These are phyloP conservation scores for Drosophila robusta DNA, from an alignment of 2,888 invertebrate species.

Conservation along the genomic window DNA sequence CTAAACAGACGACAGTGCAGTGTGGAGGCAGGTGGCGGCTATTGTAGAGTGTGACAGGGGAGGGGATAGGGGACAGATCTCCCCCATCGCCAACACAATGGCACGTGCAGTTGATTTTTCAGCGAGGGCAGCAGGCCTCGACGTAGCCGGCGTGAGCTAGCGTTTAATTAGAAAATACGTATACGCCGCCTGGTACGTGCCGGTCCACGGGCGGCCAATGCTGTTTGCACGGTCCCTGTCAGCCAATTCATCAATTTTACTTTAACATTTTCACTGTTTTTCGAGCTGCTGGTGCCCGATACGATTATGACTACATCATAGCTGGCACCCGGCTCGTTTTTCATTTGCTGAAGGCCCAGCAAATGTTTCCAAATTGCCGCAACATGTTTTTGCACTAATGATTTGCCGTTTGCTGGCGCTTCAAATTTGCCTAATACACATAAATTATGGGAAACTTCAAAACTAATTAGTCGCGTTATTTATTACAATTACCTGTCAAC, in stretches of 20 bases:
- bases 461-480: constrained; percentile 71
- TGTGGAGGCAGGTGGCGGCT: constrained; percentile 45
- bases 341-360: neutral
- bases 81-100: constrained; percentile 35
- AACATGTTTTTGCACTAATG: constrained; percentile 39
- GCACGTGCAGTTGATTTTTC: constrained; percentile 70
- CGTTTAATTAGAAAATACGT: constrained; percentile 77
- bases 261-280: constrained; percentile 42
- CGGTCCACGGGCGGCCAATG: constrained; percentile 2
- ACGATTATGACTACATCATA: constrained; percentile 41
- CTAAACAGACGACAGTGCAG: constrained; percentile 48
- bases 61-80: neutral
- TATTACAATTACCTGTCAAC: constrained; percentile 74
- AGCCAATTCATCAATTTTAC: constrained; percentile 73
- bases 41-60: constrained; percentile 7
- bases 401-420: constrained; percentile 34
- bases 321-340: constrained; percentile 12
- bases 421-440: constrained; percentile 61
- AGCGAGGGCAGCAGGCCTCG: constrained; percentile 15
- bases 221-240: constrained; percentile 48
- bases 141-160: constrained; percentile 24
- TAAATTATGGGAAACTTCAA: constrained; percentile 62
- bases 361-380: constrained; percentile 21
- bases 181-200: constrained; percentile 70
- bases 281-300: constrained; percentile 23